Evolutionary conservation across 2,888 invertebrate genomes (phyloP), one percentile per base, ranked within the genome.

Genomic region (Campoletis raptor): DNA sequence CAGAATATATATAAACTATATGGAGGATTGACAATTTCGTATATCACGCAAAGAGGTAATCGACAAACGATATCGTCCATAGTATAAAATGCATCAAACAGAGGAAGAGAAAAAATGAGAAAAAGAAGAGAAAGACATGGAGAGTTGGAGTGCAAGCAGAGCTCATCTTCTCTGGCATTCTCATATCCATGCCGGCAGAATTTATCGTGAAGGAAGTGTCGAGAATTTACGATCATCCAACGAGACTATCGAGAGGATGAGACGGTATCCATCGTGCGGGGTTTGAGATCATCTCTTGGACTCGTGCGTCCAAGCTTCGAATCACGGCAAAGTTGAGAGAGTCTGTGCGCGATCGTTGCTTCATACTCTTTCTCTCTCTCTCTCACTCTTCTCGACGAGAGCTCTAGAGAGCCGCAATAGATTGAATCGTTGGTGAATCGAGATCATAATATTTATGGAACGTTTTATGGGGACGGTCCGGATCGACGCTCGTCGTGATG

Each of bases 401-500:
- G 78, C 84, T 70, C 85, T 80, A 72, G 83, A 84, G 79, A 40
- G 40, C 21, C 37, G 87, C 87, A 86, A 90, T 88, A 89, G 89
- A 89, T 90, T 90, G 89, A 91, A 91, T 90, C 88, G 89, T 88
- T 89, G 81, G 88, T 83, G 88, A 89, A 90, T 90, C 89, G 89
- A 87, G 89, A 90, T 90, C 89, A 91, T 90, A 89, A 91, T 90
- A 90, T 90, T 91, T 90, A 90, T 90, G 90, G 88, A 90, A 89
- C 88, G 89, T 88, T 89, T 88, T 88, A 89, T 88, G 87, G 80
- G 86, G 85, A 85, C 87, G 80, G 61, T 81, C 83, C 85, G 76
- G 73, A 69, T 67, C 82, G 74, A 67, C 69, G 85, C 73, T 82
- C 45, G 85, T 86, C 86, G 86, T 84, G 86, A 85, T 85, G 84